These are phyloP conservation scores for Neoseiulus cucumeris DNA, from an alignment of 1,140 invertebrate species.

Conservation along the genomic window DNA sequence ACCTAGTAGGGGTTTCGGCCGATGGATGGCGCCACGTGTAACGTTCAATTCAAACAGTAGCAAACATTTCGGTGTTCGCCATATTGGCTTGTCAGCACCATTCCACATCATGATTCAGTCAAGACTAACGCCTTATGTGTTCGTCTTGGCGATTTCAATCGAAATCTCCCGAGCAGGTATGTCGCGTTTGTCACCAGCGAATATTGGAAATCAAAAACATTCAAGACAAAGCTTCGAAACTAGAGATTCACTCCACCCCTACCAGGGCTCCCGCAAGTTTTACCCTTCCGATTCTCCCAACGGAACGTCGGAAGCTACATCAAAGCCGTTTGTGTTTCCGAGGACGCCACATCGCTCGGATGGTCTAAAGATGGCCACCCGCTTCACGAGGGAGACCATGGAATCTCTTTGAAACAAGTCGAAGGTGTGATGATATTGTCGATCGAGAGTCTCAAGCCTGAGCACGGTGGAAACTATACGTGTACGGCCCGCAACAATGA, in stretches of 20 bases:
- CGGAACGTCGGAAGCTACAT: neutral
- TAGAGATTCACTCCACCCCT: no score
- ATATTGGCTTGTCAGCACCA: no score
- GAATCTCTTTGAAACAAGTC: neutral
- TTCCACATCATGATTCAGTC: no score
- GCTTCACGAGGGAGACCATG: neutral
- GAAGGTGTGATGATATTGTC: neutral
- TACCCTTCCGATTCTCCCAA: neutral
- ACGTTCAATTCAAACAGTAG: neutral
- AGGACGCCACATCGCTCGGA: neutral
- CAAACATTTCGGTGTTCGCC: neutral
- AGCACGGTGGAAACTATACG: slow-evolving; percentile 14
- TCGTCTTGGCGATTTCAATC: no score
- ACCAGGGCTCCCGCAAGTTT: neutral
- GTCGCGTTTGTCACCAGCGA: no score
- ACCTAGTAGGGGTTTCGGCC: no score
- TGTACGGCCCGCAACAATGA: neutral
- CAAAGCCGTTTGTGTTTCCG: neutral
- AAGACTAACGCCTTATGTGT: no score
- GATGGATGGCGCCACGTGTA: slow-evolving; percentile 3
- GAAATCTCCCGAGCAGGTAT: no score
- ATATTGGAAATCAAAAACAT: no score
- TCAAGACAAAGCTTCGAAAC: no score
- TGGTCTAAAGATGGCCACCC: neutral
- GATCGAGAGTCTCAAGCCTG: slow-evolving; percentile 8